These are phyloP conservation scores for Corythaeola cristata DNA, from an alignment of 2,113 vertebrate genomes.

Conservation along the genomic window DNA sequence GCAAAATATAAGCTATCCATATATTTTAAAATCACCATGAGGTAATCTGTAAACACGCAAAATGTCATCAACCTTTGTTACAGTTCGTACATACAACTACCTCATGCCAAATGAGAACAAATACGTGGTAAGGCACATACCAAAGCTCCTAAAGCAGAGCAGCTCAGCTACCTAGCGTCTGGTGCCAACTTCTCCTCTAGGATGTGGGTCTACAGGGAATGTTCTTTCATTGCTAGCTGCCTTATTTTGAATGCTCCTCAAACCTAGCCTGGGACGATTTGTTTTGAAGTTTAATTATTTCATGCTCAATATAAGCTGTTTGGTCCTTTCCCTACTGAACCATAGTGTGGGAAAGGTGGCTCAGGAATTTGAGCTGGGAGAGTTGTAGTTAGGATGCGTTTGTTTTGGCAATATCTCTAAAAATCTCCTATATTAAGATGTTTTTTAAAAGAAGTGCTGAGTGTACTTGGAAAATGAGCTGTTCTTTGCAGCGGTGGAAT, in stretches of 20 bases:
- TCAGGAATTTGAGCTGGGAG: background rate
- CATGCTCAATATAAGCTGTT: background rate
- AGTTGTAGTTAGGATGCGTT: background rate
- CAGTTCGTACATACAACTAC: background rate
- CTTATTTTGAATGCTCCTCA: background rate
- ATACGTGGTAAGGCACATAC: background rate
- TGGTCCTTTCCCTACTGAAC: background rate
- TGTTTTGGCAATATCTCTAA: background rate
- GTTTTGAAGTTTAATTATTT: background rate
- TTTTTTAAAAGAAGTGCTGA: background rate
- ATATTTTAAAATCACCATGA: background rate
- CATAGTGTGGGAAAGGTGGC: constrained; percentile 6
- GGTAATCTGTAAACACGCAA: background rate
- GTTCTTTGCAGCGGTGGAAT: background rate
- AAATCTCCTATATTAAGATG: background rate
- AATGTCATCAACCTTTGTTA: background rate
- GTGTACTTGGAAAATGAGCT: background rate
- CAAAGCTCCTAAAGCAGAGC: background rate
- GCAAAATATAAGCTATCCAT: background rate
- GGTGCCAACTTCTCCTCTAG: background rate
- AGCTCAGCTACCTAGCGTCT: background rate
- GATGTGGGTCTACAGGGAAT: background rate
- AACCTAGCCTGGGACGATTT: background rate
- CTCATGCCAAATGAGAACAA: background rate
- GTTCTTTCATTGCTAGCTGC: background rate